Evolutionary conservation across 2,797 vertebrate genomes (phyloP), one percentile per base, ranked within the genome.

Genomic region (Falco peregrinus): DNA sequence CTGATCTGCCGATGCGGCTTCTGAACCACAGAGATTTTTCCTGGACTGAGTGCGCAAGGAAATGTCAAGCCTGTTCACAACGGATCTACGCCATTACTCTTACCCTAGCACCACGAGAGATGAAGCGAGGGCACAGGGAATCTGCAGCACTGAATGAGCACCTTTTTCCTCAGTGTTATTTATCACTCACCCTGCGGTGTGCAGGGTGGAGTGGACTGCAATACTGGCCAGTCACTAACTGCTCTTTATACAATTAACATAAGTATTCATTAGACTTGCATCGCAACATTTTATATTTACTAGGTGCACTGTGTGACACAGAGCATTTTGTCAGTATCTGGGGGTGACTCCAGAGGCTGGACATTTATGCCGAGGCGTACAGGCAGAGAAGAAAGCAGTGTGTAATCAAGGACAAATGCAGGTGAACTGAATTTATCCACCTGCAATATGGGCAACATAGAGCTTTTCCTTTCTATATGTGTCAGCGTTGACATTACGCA

Each of bases 191-290:
- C 28, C 74, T 6, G 6, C 16, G 59, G n/a, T 11, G 51, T 19
- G 56, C 24, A 50, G 63, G 16, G 41, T 6, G 29, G 59, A 73
- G 35, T 29, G 33, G 0, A 4, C 45, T 19, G 51, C 54, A 26
- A 8, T 4, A 8, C 17, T 8, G 29, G 24, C 65, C 28, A 11
- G 19, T 54, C 6, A 0, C 48, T 43, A 16, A 31, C 0, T 2
- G 16, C 21, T 31, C 51, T 33, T 61, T 8, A 21, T 24, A 26
- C 11, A 59, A 69, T 64, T 26, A 65, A 28, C 64, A 82, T 8
- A 65, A 79, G 39, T 1, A 4, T 21, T 69, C 50, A 10, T 64
- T 5, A 45, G 56, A 35, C 16, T 9, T 31, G 33, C 28, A 39
- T 3, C 29, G 35, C 26, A 60, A 18, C 6, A 16, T 37, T 25